Evolutionary conservation across 2,113 vertebrate species (phyloP).

Genomic region (Pycnonotus jocosus): DNA sequence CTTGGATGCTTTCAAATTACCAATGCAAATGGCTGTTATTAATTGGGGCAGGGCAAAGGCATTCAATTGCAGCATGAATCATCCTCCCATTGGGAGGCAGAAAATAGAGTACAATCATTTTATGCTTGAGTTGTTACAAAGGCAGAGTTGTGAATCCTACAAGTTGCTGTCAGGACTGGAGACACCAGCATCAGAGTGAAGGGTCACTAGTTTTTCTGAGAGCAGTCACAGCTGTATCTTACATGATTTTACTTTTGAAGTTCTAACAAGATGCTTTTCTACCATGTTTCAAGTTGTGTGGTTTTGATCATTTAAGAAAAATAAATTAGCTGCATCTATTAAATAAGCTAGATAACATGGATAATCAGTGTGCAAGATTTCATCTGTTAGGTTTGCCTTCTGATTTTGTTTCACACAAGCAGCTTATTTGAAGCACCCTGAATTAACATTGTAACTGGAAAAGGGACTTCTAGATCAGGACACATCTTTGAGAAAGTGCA

Average conservation of each 20-base stretch:
- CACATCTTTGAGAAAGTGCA: neutral
- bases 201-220: neutral
- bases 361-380: neutral
- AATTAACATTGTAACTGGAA: neutral
- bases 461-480: neutral
- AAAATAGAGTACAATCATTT: neutral
- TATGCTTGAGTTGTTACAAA: neutral
- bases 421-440: neutral
- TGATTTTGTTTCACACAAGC: neutral
- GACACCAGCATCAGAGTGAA: neutral
- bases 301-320: neutral
- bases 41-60: neutral
- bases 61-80: neutral
- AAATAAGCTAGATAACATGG: neutral
- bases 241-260: neutral
- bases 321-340: neutral
- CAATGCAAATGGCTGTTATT: slow-evolving; percentile 7
- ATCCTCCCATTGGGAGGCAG: neutral
- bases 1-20: neutral
- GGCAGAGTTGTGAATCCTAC: neutral
- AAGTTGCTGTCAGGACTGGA: neutral
- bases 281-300: neutral
- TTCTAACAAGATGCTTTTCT: neutral
- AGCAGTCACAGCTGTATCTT: neutral
- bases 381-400: neutral